A percentile compares a stretch with the other conserved stretches of the same genome.
These are phyloP conservation scores for Micromussa lordhowensis DNA, from an alignment of 92 coral and sea anemone genomes.

Conservation along the genomic window DNA sequence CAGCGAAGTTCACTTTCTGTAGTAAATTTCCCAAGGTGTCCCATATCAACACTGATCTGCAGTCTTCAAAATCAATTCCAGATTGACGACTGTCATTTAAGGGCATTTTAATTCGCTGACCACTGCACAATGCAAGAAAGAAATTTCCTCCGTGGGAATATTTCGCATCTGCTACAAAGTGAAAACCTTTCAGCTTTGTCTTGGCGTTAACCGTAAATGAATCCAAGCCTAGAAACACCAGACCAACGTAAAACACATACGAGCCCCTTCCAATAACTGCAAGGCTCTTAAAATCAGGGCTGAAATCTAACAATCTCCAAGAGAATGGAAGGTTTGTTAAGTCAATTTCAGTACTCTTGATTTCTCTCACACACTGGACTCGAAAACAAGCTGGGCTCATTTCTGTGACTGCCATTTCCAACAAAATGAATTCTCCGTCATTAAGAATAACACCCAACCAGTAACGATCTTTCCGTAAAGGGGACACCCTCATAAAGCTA, in stretches of 20 bases:
- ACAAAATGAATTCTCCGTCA: slow-evolving; percentile 38
- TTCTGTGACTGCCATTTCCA: slow-evolving; percentile 21
- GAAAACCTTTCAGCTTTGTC: slow-evolving; percentile 25
- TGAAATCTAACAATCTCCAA: slow-evolving; percentile 37
- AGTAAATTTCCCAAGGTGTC: slow-evolving; percentile 38
- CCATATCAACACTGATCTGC: slow-evolving; percentile 32
- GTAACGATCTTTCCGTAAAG: slow-evolving; percentile 6
- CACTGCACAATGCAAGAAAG: slow-evolving; percentile 45
- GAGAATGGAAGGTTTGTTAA: slow-evolving; percentile 18
- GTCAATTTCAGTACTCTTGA: slow-evolving; percentile 21
- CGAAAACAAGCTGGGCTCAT: not conserved
- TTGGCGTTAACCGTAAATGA: slow-evolving; percentile 7
- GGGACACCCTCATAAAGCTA: slow-evolving; percentile 21
- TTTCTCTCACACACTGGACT: slow-evolving; percentile 12
- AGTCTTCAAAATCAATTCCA: slow-evolving; percentile 26
- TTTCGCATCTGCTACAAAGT: slow-evolving; percentile 45
- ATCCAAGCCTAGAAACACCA: slow-evolving; percentile 21
- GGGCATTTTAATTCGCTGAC: slow-evolving; percentile 25
- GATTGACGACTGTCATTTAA: slow-evolving; percentile 1
- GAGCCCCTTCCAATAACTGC: slow-evolving; percentile 39
- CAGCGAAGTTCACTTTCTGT: slow-evolving; percentile 20
- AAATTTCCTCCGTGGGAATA: slow-evolving; percentile 28
- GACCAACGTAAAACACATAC: slow-evolving; percentile 24
- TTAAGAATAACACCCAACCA: slow-evolving; percentile 32
- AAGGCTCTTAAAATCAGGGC: slow-evolving; percentile 21